Evolutionary conservation across 1,140 invertebrate genomes (phyloP).

Genomic region (Chionoecetes opilio): DNA sequence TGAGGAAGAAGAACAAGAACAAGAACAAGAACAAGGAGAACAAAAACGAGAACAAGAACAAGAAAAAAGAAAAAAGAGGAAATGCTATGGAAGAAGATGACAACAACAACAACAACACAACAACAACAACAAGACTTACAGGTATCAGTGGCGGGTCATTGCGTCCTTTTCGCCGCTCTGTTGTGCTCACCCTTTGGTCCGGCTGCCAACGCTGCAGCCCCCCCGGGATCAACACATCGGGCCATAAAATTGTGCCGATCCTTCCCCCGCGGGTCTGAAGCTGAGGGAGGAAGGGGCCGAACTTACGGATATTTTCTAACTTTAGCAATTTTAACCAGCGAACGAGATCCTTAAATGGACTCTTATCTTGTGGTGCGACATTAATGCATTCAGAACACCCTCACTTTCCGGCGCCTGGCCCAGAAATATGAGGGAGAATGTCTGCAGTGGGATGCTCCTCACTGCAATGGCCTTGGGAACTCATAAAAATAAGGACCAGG

Average conservation of each 20-base stretch:
- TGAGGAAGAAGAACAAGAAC: too few species aligned
- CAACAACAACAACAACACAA: too few species aligned
- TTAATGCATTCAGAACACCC: slow-evolving; percentile 49
- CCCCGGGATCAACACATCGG: neutral
- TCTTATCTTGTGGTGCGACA: slow-evolving; percentile 45
- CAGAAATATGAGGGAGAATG: slow-evolving; percentile 30
- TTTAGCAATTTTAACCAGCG: slow-evolving; percentile 44
- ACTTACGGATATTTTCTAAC: slow-evolving; percentile 52
- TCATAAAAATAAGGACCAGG: neutral
- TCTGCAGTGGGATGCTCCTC: slow-evolving; percentile 4
- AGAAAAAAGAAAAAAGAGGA: too few species aligned
- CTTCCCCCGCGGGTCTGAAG: neutral
- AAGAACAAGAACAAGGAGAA: too few species aligned
- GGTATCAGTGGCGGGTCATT: neutral
- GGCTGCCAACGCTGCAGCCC: neutral
- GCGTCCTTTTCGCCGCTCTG: neutral
- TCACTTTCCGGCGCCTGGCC: neutral
- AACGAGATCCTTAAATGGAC: slow-evolving; percentile 49
- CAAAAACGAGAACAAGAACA: too few species aligned
- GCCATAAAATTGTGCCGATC: slow-evolving; percentile 5
- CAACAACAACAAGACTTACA: too few species aligned
- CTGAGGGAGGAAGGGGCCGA: neutral
- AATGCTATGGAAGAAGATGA: too few species aligned
- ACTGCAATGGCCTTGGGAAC: neutral
- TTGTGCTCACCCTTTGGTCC: neutral